Conservation (phyloP, 2,888 invertebrate genomes). For the Tanytarsus gracilentus region DNA sequence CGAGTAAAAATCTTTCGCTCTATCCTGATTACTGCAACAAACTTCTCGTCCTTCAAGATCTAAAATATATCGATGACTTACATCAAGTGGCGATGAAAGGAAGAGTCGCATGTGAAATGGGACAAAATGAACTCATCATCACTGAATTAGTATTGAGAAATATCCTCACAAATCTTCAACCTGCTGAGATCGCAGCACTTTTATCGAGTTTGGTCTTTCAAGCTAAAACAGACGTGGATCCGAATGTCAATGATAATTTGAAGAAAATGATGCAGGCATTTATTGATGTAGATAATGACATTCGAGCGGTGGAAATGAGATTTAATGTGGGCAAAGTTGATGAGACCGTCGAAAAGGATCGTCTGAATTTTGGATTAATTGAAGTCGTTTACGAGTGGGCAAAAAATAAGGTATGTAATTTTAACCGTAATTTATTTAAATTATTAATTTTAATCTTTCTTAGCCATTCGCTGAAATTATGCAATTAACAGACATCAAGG, state of each 20-base stretch:
- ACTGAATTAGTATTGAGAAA: constrained; percentile 91
- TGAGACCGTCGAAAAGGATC: constrained; percentile 48
- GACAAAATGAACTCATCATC: constrained; percentile 80
- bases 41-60: constrained; percentile 60
- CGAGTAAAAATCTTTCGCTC: constrained; percentile 73
- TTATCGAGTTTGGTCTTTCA: constrained; percentile 91
- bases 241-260: constrained; percentile 51
- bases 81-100: constrained; percentile 72
- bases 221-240: constrained; percentile 58
- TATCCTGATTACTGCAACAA: constrained; percentile 86
- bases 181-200: constrained; percentile 89
- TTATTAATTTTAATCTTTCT: constrained; percentile 30
- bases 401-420: constrained; percentile 56
- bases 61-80: constrained; percentile 64
- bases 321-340: constrained; percentile 43
- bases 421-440: constrained; percentile 29
- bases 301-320: constrained; percentile 57
- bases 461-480: constrained; percentile 90
- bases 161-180: constrained; percentile 72
- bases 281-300: constrained; percentile 55
- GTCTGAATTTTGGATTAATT: constrained; percentile 82
- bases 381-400: constrained; percentile 97
- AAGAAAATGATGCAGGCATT: constrained; percentile 58
- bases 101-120: constrained; percentile 77
- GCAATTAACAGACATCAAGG: constrained; percentile 86